A percentile compares a stretch with the other conserved stretches of the same genome.
Evolutionary conservation across 64 coral and sea anemone genomes (phyloP).

Genomic region (Astreopora myriophthalma): DNA sequence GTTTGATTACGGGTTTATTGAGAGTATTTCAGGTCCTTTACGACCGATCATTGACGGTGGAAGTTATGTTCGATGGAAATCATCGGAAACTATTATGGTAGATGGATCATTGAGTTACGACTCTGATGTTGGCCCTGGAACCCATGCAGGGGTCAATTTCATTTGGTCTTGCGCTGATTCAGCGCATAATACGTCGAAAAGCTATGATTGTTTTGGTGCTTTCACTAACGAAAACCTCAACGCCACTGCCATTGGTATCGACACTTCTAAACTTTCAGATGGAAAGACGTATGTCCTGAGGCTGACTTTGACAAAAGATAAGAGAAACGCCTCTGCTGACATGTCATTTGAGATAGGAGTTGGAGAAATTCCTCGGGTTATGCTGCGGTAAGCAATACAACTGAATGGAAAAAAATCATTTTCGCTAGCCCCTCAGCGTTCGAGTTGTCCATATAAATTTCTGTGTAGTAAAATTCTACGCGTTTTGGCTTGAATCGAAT

Average conservation of each 20-base stretch:
- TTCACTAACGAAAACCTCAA: not conserved
- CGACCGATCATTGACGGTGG: slow-evolving; percentile 26
- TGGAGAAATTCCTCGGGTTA: not conserved
- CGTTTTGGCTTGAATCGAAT: too few relatives aligned
- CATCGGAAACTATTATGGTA: not conserved
- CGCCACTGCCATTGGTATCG: not conserved
- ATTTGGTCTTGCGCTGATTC: slow-evolving; percentile 11
- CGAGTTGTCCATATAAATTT: too few relatives aligned
- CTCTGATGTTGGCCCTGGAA: slow-evolving; percentile 29
- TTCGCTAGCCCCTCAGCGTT: too few relatives aligned
- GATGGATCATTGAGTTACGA: slow-evolving; percentile 35
- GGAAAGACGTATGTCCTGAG: not conserved
- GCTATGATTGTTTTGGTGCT: slow-evolving; percentile 3
- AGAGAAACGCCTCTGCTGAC: not conserved
- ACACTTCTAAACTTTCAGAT: not conserved
- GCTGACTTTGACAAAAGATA: slow-evolving; percentile 14
- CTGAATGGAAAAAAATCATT: not conserved
- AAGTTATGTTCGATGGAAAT: not conserved
- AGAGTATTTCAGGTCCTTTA: not conserved
- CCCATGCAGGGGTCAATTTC: not conserved
- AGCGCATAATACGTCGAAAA: not conserved
- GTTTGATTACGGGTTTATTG: slow-evolving; percentile 36
- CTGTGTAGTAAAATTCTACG: too few relatives aligned
- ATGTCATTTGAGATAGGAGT: slow-evolving; percentile 4
- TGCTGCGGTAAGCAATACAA: not conserved